These are phyloP conservation scores for Chinchilla lanigera DNA, from an alignment of 2,113 vertebrate genomes.

Conservation along the genomic window DNA sequence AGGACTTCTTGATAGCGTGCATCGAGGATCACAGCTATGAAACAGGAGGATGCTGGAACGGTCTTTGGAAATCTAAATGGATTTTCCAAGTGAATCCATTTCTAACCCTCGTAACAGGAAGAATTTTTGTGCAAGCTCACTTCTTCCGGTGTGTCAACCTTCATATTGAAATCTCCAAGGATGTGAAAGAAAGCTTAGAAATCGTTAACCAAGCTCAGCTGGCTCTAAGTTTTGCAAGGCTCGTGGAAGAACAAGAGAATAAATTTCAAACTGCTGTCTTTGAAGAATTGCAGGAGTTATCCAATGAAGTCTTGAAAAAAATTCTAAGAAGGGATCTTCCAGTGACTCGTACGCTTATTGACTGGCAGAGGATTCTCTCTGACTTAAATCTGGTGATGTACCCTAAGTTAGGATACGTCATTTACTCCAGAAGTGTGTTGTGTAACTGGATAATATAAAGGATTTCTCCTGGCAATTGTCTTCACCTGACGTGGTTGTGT, in stretches of 20 bases:
- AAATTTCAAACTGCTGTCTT: constrained; percentile 79
- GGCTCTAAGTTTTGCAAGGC: constrained; percentile 79
- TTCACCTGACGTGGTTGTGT: not conserved
- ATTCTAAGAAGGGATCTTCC: constrained; percentile 80
- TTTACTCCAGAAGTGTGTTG: constrained; percentile 78
- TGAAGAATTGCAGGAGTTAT: constrained; percentile 81
- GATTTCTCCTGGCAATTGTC: constrained; percentile 38
- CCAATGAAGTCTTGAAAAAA: constrained; percentile 63
- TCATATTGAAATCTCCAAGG: constrained; percentile 72
- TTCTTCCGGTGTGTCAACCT: constrained; percentile 74
- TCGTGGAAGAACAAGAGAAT: constrained; percentile 82
- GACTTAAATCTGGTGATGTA: constrained; percentile 81
- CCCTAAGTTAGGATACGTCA: constrained; percentile 78
- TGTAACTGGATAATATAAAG: constrained; percentile 83
- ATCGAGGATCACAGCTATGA: constrained; percentile 69
- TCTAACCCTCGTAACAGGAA: constrained; percentile 61
- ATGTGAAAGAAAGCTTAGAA: constrained; percentile 71
- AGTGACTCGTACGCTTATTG: constrained; percentile 71
- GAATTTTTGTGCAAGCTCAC: constrained; percentile 74
- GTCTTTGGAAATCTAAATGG: constrained; percentile 82
- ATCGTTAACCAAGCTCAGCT: constrained; percentile 81
- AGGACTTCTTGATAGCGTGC: constrained; percentile 72
- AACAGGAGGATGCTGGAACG: constrained; percentile 61
- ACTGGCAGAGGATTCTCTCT: constrained; percentile 80
- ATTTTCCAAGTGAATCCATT: constrained; percentile 70